phyloP scores from a whole-genome alignment of 2,113 vertebrate genomes.

The Gracilinanus agilis region DNA sequence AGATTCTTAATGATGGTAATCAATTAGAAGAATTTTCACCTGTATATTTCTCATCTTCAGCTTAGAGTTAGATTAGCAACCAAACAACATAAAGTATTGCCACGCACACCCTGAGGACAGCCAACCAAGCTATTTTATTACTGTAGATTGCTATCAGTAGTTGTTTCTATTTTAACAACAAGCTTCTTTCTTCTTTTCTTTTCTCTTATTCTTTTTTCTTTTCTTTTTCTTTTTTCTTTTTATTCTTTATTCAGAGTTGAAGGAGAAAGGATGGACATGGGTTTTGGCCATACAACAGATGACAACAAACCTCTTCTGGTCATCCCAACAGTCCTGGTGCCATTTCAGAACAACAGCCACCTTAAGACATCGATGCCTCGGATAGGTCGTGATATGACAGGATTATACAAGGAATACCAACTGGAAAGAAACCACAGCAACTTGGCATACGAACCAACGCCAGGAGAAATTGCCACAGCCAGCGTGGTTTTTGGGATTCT shows the following conservation, averaged over 20 bases:
- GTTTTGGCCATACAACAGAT: slow-evolving; percentile 83
- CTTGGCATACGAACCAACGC: slow-evolving; percentile 73
- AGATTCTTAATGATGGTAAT: neutral
- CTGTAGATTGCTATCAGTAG: slow-evolving; percentile 23
- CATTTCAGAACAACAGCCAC: slow-evolving; percentile 85
- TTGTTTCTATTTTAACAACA: slow-evolving; percentile 16
- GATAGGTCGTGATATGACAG: slow-evolving; percentile 41
- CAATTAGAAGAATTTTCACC: slow-evolving; percentile 14
- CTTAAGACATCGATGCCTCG: slow-evolving; percentile 68
- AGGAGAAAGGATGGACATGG: slow-evolving; percentile 79
- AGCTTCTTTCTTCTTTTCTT: slow-evolving; percentile 71
- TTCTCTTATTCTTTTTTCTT: too few relatives aligned
- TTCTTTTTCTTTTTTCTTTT: too few relatives aligned
- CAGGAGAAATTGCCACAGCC: slow-evolving; percentile 86
- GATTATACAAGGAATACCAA: slow-evolving; percentile 51
- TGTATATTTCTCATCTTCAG: neutral
- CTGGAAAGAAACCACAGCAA: slow-evolving; percentile 80
- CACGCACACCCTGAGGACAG: neutral
- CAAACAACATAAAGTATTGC: neutral
- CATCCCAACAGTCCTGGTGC: slow-evolving; percentile 75
- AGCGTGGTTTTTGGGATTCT: slow-evolving; percentile 86
- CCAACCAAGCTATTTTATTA: neutral
- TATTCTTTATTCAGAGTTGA: slow-evolving; percentile 76
- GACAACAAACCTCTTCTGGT: slow-evolving; percentile 76
- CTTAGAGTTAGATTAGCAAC: neutral